These are phyloP conservation scores for Brachyhypopomus occidentalis DNA, from an alignment of 2,113 vertebrate species.

Conservation along the genomic window DNA sequence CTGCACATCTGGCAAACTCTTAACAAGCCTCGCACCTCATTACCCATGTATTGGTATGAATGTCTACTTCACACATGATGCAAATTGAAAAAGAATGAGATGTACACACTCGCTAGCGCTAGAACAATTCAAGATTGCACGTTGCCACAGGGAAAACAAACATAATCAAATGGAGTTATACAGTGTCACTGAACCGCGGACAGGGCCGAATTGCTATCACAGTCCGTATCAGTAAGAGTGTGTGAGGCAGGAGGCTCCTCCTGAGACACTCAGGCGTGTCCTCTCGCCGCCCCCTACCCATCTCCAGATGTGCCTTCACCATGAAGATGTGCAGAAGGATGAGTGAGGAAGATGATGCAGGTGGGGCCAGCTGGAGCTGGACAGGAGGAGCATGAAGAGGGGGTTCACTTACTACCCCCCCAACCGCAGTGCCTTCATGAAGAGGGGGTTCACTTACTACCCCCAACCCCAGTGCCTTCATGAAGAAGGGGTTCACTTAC, in stretches of 20 bases:
- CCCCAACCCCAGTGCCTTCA: conserved; percentile 45
- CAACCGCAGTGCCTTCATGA: conserved; percentile 35
- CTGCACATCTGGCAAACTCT: conserved; percentile 18
- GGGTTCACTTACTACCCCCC: conserved; percentile 59
- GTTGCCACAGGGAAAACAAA: conserved; percentile 57
- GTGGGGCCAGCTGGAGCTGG: conserved; percentile 47
- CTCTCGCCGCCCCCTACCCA: not conserved
- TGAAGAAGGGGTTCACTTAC: conserved; percentile 54
- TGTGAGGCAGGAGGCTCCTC: not conserved
- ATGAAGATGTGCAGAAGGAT: conserved; percentile 22
- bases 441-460: conserved; percentile 55
- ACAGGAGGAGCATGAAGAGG: conserved; percentile 52
- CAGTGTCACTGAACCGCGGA: conserved; percentile 46
- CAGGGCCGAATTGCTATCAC: conserved; percentile 24
- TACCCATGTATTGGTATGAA: conserved; percentile 4
- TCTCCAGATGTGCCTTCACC: conserved; percentile 35
- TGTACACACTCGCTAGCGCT: conserved; percentile 50
- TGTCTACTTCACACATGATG: conserved; percentile 3
- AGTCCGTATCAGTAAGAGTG: conserved; percentile 26
- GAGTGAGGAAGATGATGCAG: conserved; percentile 2
- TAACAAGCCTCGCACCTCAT: not conserved
- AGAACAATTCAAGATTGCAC: conserved; percentile 58
- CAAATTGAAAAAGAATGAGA: conserved; percentile 46
- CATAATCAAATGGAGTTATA: conserved; percentile 44
- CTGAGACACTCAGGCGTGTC: conserved; percentile 29